phyloP scores from a whole-genome alignment of 1,140 invertebrate genomes.

The Lepidurus apus region DNA sequence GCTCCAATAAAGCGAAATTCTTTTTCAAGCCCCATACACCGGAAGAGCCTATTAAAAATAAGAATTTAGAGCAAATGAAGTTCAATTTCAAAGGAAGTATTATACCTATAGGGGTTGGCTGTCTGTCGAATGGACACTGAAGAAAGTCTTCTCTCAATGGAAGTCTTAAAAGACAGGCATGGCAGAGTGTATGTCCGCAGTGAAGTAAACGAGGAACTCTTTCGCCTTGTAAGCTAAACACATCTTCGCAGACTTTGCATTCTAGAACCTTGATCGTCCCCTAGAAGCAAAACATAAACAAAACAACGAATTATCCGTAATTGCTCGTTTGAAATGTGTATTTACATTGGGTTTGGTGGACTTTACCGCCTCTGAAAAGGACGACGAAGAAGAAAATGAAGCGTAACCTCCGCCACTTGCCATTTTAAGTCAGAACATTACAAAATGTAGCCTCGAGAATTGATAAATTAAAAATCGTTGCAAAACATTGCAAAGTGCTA shows the following conservation, averaged over 20 bases:
- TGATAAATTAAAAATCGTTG: neutral
- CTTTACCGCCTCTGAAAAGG: neutral
- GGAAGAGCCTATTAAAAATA: slow-evolving; percentile 45
- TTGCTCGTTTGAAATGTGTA: neutral
- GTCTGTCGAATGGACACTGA: slow-evolving; percentile 57
- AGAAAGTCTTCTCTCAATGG: slow-evolving; percentile 49
- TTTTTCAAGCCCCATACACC: slow-evolving; percentile 59
- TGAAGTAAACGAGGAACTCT: slow-evolving; percentile 57
- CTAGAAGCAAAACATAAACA: neutral
- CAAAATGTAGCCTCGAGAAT: neutral
- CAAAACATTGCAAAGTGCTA: neutral
- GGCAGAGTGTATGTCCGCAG: slow-evolving; percentile 59
- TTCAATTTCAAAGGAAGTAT: slow-evolving; percentile 3
- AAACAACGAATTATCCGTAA: neutral
- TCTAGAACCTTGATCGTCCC: slow-evolving; percentile 48
- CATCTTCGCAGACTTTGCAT: slow-evolving; percentile 59
- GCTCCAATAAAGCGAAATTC: slow-evolving; percentile 58
- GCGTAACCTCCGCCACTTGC: neutral
- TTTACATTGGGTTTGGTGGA: neutral
- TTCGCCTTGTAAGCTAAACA: slow-evolving; percentile 55
- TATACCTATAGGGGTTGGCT: slow-evolving; percentile 53
- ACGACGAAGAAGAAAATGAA: neutral
- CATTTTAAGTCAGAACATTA: neutral
- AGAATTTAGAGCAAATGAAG: neutral
- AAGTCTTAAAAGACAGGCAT: slow-evolving; percentile 53